These are phyloP conservation scores for Calypte anna DNA, from an alignment of 2,113 vertebrate genomes.

Conservation along the genomic window DNA sequence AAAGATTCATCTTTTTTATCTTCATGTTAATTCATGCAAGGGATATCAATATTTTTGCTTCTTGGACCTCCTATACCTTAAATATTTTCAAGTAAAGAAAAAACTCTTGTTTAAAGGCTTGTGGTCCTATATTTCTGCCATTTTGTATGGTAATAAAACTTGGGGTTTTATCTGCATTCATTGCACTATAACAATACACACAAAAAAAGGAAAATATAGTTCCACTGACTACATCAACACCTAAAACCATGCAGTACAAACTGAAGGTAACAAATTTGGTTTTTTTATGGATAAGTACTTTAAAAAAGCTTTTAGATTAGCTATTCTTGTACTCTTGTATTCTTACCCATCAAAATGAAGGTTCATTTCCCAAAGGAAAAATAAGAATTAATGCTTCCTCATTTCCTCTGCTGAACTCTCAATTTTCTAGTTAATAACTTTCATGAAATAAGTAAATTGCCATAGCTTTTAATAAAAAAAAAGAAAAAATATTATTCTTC, in stretches of 20 bases:
- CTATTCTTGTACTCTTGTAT: neutral
- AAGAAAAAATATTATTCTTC: neutral
- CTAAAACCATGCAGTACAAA: neutral
- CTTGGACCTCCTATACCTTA: neutral
- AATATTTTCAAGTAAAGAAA: neutral
- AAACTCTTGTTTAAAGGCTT: neutral
- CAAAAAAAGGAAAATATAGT: neutral
- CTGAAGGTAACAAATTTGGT: neutral
- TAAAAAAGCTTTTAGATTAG: neutral
- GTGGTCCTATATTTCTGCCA: neutral
- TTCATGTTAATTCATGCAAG: constrained; percentile 55
- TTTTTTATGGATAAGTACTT: neutral
- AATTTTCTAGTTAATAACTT: constrained; percentile 1
- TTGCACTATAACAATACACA: neutral
- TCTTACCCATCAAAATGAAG: neutral
- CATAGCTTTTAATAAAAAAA: neutral
- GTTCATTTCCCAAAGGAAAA: neutral
- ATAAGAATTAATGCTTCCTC: neutral
- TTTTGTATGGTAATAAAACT: neutral
- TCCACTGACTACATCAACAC: neutral
- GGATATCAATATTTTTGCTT: constrained; percentile 18
- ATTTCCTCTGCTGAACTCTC: neutral
- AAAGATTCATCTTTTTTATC: constrained; percentile 55
- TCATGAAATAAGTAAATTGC: neutral
- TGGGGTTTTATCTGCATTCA: neutral